Percentiles rank a stretch among this genome's conserved stretches.
Evolutionary conservation across 1,140 invertebrate genomes (phyloP).

Genomic region (Aphaenogaster floridana): DNA sequence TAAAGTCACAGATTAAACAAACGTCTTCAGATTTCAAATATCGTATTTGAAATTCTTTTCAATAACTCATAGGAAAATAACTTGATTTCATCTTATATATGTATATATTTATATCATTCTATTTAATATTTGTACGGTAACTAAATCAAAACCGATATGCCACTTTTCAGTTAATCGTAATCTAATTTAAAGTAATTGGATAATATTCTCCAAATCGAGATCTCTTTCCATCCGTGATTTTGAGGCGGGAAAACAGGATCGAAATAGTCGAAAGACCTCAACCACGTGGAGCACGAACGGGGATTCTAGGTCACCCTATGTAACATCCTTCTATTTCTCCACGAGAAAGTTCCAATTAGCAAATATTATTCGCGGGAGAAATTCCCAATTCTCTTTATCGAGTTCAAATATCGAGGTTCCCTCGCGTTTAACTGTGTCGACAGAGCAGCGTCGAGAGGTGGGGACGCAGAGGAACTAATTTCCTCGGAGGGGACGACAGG

Average conservation of each 20-base stretch:
- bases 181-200: slow-evolving; percentile 18
- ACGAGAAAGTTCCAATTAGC: slow-evolving; percentile 52
- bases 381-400: slow-evolving; percentile 53
- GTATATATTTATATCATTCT: not conserved
- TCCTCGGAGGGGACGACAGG: not conserved
- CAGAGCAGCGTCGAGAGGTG: not conserved
- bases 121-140: not conserved
- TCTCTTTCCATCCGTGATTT: not conserved
- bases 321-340: slow-evolving; percentile 42
- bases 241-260: not conserved
- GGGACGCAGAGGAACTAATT: slow-evolving; percentile 14
- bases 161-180: not conserved
- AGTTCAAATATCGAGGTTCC: slow-evolving; percentile 39
- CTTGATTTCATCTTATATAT: not conserved
- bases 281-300: not conserved
- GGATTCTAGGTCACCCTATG: slow-evolving; percentile 39
- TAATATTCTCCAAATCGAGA: slow-evolving; percentile 14
- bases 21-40: not conserved
- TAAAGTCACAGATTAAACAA: not conserved
- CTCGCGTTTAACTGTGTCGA: slow-evolving; percentile 12
- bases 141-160: not conserved
- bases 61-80: not conserved
- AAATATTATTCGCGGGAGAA: slow-evolving; percentile 52
- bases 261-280: not conserved
- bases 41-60: not conserved